phyloP scores from a whole-genome alignment of 2,888 invertebrate genomes.

The Scaptomyza reducta region DNA sequence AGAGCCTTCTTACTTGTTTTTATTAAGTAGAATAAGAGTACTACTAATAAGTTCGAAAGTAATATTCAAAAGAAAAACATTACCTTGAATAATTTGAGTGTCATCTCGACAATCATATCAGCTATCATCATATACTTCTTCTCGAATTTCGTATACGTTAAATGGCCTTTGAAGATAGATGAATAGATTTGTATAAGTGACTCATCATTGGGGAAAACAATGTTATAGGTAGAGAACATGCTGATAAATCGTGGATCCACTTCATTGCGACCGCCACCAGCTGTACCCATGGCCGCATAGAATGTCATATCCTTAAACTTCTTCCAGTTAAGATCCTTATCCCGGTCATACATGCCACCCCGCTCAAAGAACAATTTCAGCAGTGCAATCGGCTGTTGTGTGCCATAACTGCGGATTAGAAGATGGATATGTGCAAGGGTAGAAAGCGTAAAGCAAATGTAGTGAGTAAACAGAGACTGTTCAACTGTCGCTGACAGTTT shows the following conservation, averaged over 20 bases:
- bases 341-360: conserved; percentile 94
- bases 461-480: conserved; percentile 18
- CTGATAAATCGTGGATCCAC: conserved; percentile 96
- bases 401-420: conserved; percentile 88
- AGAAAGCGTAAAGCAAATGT: background rate
- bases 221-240: conserved; percentile 94
- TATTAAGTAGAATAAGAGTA: background rate
- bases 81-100: conserved; percentile 92
- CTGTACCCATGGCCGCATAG: conserved; percentile 93
- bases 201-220: conserved; percentile 91
- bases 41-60: background rate
- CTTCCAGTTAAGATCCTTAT: conserved; percentile 95
- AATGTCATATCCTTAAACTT: conserved; percentile 91
- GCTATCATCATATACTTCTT: conserved; percentile 88
- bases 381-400: conserved; percentile 96
- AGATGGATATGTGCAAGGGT: background rate
- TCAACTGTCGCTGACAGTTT: conserved; percentile 20
- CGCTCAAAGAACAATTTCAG: conserved; percentile 95
- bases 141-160: conserved; percentile 86
- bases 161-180: conserved; percentile 92
- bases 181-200: conserved; percentile 93
- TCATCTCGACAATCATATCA: conserved; percentile 89
- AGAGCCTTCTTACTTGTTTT: too few species aligned
- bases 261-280: conserved; percentile 95
- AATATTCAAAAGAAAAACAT: conserved; percentile 64